Evolutionary conservation across 1,140 invertebrate species (phyloP).

Genomic region (Atta cephalotes): DNA sequence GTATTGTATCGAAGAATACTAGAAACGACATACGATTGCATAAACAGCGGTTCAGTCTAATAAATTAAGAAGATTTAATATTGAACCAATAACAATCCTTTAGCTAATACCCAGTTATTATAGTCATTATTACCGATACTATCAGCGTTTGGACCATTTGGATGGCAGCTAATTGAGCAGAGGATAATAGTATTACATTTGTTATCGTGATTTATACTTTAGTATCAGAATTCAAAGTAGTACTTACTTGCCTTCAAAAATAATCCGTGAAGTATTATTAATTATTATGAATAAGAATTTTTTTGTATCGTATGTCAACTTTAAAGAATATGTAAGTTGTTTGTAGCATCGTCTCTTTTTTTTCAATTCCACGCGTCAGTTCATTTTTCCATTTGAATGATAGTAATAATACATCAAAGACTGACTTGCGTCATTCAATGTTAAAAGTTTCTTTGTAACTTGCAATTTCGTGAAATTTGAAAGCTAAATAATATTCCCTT

Average conservation of each 20-base stretch:
- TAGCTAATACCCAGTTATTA: constrained; percentile 36
- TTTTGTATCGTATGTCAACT: not conserved
- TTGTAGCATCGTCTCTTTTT: not conserved
- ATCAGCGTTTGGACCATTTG: constrained; percentile 35
- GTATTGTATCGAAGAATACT: not conserved
- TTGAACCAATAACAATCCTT: constrained; percentile 42
- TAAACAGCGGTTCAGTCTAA: not conserved
- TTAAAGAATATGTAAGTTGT: not conserved
- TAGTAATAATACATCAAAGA: not conserved
- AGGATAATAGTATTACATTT: constrained; percentile 41
- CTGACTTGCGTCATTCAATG: not conserved
- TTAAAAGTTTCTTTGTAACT: not conserved
- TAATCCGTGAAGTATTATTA: not conserved
- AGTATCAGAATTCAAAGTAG: not conserved
- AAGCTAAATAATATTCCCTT: not conserved
- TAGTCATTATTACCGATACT: constrained; percentile 20
- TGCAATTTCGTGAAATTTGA: not conserved
- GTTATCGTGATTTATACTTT: constrained; percentile 40
- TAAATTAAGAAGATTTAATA: constrained; percentile 38
- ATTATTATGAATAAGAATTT: not conserved
- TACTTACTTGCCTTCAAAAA: constrained; percentile 1
- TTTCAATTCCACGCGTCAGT: not conserved
- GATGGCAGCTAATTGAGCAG: constrained; percentile 19
- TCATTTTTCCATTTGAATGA: not conserved
- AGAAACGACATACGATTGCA: not conserved